Evolutionary conservation across 2,888 invertebrate species (phyloP).

Genomic region (Pediacus dermestoides): DNA sequence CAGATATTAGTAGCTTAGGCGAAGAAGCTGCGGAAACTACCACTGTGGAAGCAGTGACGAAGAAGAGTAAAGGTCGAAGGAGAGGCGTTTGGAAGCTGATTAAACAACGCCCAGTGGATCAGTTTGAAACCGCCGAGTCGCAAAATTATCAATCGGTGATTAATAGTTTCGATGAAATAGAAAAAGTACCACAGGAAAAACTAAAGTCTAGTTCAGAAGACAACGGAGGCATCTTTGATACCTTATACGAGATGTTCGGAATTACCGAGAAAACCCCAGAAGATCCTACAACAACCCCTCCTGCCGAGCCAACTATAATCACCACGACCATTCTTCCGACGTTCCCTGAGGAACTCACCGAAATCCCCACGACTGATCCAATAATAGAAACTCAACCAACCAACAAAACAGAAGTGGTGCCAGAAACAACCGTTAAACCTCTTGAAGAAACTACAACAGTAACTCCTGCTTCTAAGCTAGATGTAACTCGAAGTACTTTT

Average conservation of each 20-base stretch:
- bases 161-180: slow-evolving; percentile 34
- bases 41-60: slow-evolving; percentile 25
- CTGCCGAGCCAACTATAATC: no score
- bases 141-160: slow-evolving; percentile 60
- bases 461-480: no score
- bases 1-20: slow-evolving; percentile 5
- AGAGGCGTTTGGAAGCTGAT: slow-evolving; percentile 75
- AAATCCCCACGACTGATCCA: slow-evolving; percentile 23
- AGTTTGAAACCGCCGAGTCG: slow-evolving; percentile 75
- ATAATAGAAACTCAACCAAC: no score
- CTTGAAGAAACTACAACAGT: slow-evolving; percentile 11
- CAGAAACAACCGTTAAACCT: neutral
- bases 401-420: no score
- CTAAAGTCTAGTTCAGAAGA: neutral
- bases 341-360: slow-evolving; percentile 38
- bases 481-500: slow-evolving; percentile 17
- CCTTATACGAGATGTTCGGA: slow-evolving; percentile 47
- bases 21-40: slow-evolving; percentile 30
- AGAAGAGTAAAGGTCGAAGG: slow-evolving; percentile 50
- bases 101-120: slow-evolving; percentile 62
- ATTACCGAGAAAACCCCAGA: slow-evolving; percentile 25
- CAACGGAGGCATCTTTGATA: slow-evolving; percentile 35
- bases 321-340: slow-evolving; percentile 31
- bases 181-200: slow-evolving; percentile 26
- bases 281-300: slow-evolving; percentile 9